Evolutionary conservation across 2,113 vertebrate genomes (phyloP).

Genomic region (Macroglossus sobrinus): DNA sequence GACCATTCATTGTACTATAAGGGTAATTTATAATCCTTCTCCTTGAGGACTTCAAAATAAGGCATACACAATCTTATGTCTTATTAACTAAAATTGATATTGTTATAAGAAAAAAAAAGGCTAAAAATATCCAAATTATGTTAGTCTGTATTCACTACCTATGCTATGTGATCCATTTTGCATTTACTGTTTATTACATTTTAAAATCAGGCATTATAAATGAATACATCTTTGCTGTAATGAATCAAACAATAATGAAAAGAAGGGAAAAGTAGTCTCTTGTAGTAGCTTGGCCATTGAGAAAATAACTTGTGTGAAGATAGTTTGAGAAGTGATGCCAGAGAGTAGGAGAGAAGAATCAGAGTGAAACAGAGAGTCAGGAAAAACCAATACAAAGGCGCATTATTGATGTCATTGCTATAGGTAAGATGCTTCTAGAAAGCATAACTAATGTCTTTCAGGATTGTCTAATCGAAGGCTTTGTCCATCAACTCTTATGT

Average conservation of each 20-base stretch:
- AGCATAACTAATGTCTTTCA: background rate
- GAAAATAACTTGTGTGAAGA: background rate
- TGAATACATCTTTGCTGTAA: background rate
- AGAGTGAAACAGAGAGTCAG: background rate
- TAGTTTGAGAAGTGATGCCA: background rate
- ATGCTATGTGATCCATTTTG: background rate
- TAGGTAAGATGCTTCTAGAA: background rate
- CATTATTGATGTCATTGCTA: background rate
- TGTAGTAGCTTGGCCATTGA: background rate
- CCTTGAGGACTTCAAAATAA: background rate
- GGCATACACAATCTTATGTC: background rate
- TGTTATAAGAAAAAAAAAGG: background rate
- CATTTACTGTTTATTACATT: background rate
- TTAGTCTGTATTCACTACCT: background rate
- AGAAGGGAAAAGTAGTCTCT: accelerated
- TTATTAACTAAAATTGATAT: background rate
- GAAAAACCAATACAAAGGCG: background rate
- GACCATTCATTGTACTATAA: background rate
- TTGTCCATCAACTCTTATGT: background rate
- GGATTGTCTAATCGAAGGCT: background rate
- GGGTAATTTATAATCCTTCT: background rate
- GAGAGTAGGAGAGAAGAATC: background rate
- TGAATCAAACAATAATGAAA: background rate
- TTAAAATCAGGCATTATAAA: background rate
- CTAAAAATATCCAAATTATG: background rate